These are phyloP conservation scores for Agelas oroides DNA, from an alignment of 37 sponge, comb jelly and placozoan genomes.

Conservation along the genomic window DNA sequence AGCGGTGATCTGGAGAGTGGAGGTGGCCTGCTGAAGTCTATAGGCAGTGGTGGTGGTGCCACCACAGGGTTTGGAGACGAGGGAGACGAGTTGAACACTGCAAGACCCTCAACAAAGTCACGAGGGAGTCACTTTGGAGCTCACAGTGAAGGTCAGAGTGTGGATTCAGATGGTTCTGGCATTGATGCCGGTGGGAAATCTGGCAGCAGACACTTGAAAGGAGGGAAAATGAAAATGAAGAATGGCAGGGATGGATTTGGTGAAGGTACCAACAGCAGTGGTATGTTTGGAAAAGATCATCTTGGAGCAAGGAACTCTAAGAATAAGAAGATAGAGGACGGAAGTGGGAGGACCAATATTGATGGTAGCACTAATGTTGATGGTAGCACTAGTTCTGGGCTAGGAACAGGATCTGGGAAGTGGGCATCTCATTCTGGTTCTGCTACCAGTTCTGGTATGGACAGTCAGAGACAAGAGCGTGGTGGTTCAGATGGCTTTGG, in stretches of 20 bases:
- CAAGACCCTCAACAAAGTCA: no score
- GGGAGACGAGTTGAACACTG: no score
- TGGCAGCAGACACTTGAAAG: no score
- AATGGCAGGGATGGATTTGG: slow-evolving; percentile 21
- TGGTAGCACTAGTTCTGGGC: not conserved
- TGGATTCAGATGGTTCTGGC: no score
- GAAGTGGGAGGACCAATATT: not conserved
- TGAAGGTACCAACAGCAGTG: not conserved
- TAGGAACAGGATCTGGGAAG: not conserved
- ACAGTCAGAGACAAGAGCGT: no score
- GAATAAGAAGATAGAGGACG: not conserved
- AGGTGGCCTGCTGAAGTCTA: not conserved
- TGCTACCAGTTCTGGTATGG: not conserved
- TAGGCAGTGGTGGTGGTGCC: not conserved
- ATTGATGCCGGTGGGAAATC: no score
- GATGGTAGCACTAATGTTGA: not conserved
- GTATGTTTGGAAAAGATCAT: not conserved
- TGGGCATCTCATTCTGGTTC: not conserved
- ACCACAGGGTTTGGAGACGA: no score
- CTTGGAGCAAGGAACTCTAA: no score
- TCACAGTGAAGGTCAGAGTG: no score
- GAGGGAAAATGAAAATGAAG: not conserved
- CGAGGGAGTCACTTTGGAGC: no score
- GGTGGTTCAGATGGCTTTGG: no score
- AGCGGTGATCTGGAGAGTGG: not conserved